Evolutionary conservation across 2,888 invertebrate species (phyloP), one percentile per base, ranked within the genome.

Genomic region (Blomia tropicalis): DNA sequence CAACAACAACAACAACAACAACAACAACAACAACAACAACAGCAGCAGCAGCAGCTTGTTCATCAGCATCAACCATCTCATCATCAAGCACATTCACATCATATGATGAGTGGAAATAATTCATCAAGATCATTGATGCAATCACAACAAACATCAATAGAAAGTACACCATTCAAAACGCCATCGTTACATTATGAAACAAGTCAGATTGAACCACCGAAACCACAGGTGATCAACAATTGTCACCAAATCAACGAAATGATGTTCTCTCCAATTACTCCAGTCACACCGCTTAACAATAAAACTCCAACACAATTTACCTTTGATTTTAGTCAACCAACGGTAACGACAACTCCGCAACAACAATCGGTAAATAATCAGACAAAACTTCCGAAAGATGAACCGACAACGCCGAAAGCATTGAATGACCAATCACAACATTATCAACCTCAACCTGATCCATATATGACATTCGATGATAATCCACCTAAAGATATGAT

Each of bases 231-330:
- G 29, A 17, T 19, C 11, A 11, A 22, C 2, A 29, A 29, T 14
- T n/a, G n/a, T n/a, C n/a, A n/a, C n/a, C 29, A 29, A 14, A 27
- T 56, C 3, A 56, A 56, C 29, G 56, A 56, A n/a, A 43, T 58
- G 17, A 62, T 62, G 27, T 23, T 62, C 27, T 62, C 62, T 4
- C 62, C 62, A 2, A 31, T 62, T 29, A 62, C 62, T 30, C 62
- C 62, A 7, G 62, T 62, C 2, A 62, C 62, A 14, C 62, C 62
- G 29, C 23, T 56, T 14, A 51, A n/a, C 2, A 62, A 31, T 1
- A 44, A 43, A 14, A 36, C 23, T 14, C 22, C 43, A 25, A 41
- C 56, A 4, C 58, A 44, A 29, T 62, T 62, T 51, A 62, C 25
- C n/a, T 62, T 58, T 31, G 62, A 62, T 17, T 62, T 62, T 47